Evolutionary conservation across 1,140 invertebrate genomes (phyloP), one percentile per base, ranked within the genome.

Genomic region (Drosophila varians): DNA sequence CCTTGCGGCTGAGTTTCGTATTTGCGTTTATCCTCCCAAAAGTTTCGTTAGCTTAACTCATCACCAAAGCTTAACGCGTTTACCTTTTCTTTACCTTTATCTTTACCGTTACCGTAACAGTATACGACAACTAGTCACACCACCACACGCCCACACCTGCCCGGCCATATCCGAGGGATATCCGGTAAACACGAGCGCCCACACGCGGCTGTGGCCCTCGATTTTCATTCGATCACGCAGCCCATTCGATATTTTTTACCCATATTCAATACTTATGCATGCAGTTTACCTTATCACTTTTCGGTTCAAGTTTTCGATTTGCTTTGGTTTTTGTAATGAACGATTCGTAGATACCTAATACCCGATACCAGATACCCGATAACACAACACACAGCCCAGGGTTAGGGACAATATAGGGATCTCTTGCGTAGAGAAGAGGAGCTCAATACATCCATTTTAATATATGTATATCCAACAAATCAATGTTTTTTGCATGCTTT

Each of bases 401-500:
- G 49, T 52, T 25, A 75, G 55, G 53, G 57, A 40, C 49, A 31
- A 38, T 31, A 19, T 43, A 74, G 53, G 40, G 47, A 45, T 12
- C 28, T 18, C 6, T 66, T 26, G 60, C 21, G 53, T 66, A 68
- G 64, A 18, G 11, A 23, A 51, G 43, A 48, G 52, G 21, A 66
- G 36, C 46, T 18, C 1, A 62, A 58, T 38, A 48, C 28, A 74
- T 28, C 51, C 34, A 57, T 49, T 28, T 9, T 1, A 31, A 40
- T 40, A 36, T 42, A 23, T 42, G 9, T 52, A 28, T 65, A 77
- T 49, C 49, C 56, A 54, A 42, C 14, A 1, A 51, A 46, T 65
- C 36, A 49, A 48, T 56, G 60, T 73, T 83, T 68, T 14, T 77
- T 90, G 88, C 88, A 90, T 90, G 88, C 64, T 69, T 64, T 76